phyloP scores from a whole-genome alignment of 2,888 invertebrate genomes.

The Callimorpha dominula region DNA sequence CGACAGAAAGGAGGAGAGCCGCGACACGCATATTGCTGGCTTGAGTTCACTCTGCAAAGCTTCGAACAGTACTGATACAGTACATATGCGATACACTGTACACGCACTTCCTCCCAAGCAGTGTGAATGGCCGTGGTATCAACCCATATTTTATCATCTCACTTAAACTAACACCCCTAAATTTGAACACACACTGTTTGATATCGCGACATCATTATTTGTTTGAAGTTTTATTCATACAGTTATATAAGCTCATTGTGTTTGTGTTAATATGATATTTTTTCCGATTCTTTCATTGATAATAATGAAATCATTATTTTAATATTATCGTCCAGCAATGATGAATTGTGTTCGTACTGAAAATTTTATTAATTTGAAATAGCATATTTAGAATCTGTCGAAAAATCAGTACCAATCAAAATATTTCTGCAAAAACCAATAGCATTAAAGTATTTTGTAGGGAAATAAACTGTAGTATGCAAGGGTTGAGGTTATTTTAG shows the following conservation, averaged over 20 bases:
- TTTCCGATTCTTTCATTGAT: no score
- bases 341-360: no score
- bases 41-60: slow-evolving; percentile 47
- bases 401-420: no score
- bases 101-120: slow-evolving; percentile 62
- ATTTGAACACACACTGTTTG: slow-evolving; percentile 50
- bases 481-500: no score
- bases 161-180: slow-evolving; percentile 59
- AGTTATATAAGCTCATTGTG: not conserved
- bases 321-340: no score
- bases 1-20: slow-evolving; percentile 49
- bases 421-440: no score
- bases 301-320: no score
- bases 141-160: slow-evolving; percentile 57
- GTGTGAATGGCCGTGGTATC: slow-evolving; percentile 78
- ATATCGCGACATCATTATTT: slow-evolving; percentile 30
- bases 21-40: slow-evolving; percentile 41
- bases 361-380: no score
- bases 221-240: slow-evolving; percentile 9
- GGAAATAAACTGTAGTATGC: no score
- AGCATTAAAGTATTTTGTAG: no score
- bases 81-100: slow-evolving; percentile 44
- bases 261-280: no score
- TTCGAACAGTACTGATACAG: slow-evolving; percentile 54
- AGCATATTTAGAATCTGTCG: no score